Evolutionary conservation across 2,113 vertebrate genomes (phyloP), one percentile per base, ranked within the genome.

Genomic region (Hippocampus barbouri): DNA sequence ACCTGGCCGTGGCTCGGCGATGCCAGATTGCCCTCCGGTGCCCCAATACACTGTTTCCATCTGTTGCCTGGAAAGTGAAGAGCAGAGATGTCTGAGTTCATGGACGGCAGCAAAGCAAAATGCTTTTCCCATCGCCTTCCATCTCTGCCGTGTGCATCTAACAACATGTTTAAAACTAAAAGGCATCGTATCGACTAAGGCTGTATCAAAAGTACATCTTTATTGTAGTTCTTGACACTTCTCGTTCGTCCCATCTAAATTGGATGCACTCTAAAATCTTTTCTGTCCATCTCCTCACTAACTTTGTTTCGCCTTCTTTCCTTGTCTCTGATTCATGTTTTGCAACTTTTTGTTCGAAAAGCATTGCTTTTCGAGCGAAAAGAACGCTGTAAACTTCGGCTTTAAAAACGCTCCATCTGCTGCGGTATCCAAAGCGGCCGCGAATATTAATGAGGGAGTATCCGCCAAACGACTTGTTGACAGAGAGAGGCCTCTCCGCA

Each of bases 11-110:
- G 90, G 83, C 90, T 84, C 73, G 76, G 89, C 89, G 84, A 80
- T 87, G 91, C 87, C 84, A 84, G 83, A 87, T 89, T 85, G 85
- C 83, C 86, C 82, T 60, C 88, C 89, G 87, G 90, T 90, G 85
- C 91, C 85, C 89, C 87, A 91, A 93, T 93, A 91, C 87, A 88
- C 87, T 72, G 82, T 87, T 89, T 90, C 92, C 92, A 93, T 93
- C 92, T 93, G 92, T 90, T 91, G 88, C 91, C 90, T 89, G 79
- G 86, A 91, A 92, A 89, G 86, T 85, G 83, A 92, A 92, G 90
- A 89, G 88, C 91, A 89, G 87, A 82, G 74, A 89, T 78, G 75
- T 89, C 90, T 85, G 89, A 87, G 79, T 84, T 81, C 81, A 82
- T 69, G 75, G 74, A 16, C 34, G 41, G 14, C 43, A 25, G 14